Evolutionary conservation across 2,113 vertebrate genomes (phyloP).

Genomic region (Gymnobelideus leadbeateri): DNA sequence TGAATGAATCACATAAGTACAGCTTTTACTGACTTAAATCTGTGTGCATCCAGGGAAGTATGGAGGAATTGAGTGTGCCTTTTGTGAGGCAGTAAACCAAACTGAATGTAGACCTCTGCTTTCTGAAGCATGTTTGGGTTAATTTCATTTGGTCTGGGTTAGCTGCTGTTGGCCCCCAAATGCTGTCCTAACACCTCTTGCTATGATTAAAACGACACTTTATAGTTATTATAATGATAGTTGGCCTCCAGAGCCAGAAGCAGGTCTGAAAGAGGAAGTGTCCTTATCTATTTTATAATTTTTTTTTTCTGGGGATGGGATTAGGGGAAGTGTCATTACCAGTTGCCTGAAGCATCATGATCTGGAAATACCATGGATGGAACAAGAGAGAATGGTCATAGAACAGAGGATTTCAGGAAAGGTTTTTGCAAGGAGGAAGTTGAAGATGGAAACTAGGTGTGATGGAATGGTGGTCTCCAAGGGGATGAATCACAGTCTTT

Average conservation of each 20-base stretch:
- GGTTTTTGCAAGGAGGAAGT: neutral
- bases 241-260: neutral
- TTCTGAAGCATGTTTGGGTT: neutral
- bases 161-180: neutral
- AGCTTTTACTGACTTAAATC: slow-evolving; percentile 43
- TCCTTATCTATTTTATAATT: neutral
- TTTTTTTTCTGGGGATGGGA: neutral
- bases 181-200: neutral
- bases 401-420: neutral
- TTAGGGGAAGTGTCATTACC: neutral
- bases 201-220: neutral
- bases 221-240: neutral
- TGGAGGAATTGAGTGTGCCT: neutral
- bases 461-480: neutral
- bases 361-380: neutral
- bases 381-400: neutral
- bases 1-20: slow-evolving; percentile 61
- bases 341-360: neutral
- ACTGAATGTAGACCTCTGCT: slow-evolving; percentile 10
- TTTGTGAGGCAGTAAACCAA: slow-evolving; percentile 11
- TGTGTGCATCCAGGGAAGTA: slow-evolving; percentile 22
- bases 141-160: slow-evolving; percentile 18
- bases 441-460: neutral
- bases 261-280: neutral
- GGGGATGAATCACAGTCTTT: neutral